Percentiles rank a stretch among this genome's conserved stretches.
phyloP scores from a whole-genome alignment of 1,140 invertebrate species.

The Drosophila kurseongensis region DNA sequence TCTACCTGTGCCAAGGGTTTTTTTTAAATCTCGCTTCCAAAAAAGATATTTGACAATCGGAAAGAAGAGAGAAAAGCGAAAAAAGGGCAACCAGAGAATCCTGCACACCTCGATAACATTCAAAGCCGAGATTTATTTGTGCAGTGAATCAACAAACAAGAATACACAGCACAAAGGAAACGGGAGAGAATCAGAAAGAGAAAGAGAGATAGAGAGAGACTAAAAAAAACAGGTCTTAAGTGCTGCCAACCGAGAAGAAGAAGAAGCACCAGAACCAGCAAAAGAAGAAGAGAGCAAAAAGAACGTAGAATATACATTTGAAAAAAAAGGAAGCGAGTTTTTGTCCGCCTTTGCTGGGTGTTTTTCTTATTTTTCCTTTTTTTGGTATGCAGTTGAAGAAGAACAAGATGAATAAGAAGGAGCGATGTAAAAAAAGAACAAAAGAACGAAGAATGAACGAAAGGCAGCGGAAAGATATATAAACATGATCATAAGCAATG shows the following conservation, averaged over 20 bases:
- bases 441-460: constrained; percentile 16
- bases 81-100: constrained; percentile 42
- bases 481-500: constrained; percentile 22
- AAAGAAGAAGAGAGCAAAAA: constrained; percentile 29
- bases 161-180: constrained; percentile 44
- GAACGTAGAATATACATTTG: constrained; percentile 63
- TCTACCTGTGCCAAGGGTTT: constrained; percentile 71
- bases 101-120: constrained; percentile 66
- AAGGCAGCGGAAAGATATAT: constrained; percentile 4
- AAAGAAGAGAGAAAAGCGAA: constrained; percentile 42
- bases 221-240: constrained; percentile 71
- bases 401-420: constrained; percentile 13
- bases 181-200: constrained; percentile 8
- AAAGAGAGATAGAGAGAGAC: constrained; percentile 7
- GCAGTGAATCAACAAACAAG: constrained; percentile 72
- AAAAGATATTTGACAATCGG: constrained; percentile 76
- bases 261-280: constrained; percentile 13
- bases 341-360: constrained; percentile 20
- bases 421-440: constrained; percentile 7
- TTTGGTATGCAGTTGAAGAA: constrained; percentile 49
- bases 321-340: constrained; percentile 78
- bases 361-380: constrained; percentile 22
- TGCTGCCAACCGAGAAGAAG: constrained; percentile 55
- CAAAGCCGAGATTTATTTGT: constrained; percentile 80
- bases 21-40: constrained; percentile 36